phyloP scores from a whole-genome alignment of 1,140 invertebrate species.

The Coboldia fuscipes region DNA sequence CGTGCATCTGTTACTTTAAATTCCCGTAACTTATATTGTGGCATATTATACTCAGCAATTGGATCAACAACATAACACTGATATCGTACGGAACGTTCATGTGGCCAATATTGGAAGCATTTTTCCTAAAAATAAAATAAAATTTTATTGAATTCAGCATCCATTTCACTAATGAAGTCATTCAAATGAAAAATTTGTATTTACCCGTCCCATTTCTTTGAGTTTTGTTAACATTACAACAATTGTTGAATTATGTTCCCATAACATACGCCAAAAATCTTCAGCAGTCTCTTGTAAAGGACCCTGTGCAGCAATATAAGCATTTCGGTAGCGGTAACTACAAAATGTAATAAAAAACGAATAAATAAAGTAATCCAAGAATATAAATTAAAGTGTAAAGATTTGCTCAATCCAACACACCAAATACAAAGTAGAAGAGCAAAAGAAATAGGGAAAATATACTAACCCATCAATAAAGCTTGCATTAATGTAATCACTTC shows the following conservation, averaged over 20 bases:
- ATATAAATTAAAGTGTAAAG: too few relatives aligned
- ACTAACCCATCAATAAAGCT: slow-evolving; percentile 94
- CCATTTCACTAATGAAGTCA: background rate
- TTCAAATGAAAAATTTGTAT: slow-evolving; percentile 13
- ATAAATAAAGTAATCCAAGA: too few relatives aligned
- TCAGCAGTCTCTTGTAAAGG: slow-evolving; percentile 88
- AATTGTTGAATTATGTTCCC: slow-evolving; percentile 99
- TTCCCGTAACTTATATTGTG: slow-evolving; percentile 93
- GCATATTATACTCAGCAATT: slow-evolving; percentile 99
- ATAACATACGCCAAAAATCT: slow-evolving; percentile 99
- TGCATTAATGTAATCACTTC: slow-evolving; percentile 98
- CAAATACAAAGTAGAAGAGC: too few relatives aligned
- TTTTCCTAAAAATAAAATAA: slow-evolving; percentile 52
- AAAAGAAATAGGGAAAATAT: too few relatives aligned
- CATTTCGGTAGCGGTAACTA: slow-evolving; percentile 73
- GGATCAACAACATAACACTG: slow-evolving; percentile 96
- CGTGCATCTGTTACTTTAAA: slow-evolving; percentile 89
- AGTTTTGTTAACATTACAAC: slow-evolving; percentile 97
- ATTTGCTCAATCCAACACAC: too few relatives aligned
- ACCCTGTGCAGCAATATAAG: slow-evolving; percentile 97
- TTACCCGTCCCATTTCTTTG: slow-evolving; percentile 87
- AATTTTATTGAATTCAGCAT: slow-evolving; percentile 2
- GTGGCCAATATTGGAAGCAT: slow-evolving; percentile 98
- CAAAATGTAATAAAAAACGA: too few relatives aligned
- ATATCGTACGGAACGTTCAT: slow-evolving; percentile 84